Percentiles rank a stretch among this genome's conserved stretches.
Evolutionary conservation across 2,113 vertebrate species (phyloP).

Genomic region (Electrona antarctica): DNA sequence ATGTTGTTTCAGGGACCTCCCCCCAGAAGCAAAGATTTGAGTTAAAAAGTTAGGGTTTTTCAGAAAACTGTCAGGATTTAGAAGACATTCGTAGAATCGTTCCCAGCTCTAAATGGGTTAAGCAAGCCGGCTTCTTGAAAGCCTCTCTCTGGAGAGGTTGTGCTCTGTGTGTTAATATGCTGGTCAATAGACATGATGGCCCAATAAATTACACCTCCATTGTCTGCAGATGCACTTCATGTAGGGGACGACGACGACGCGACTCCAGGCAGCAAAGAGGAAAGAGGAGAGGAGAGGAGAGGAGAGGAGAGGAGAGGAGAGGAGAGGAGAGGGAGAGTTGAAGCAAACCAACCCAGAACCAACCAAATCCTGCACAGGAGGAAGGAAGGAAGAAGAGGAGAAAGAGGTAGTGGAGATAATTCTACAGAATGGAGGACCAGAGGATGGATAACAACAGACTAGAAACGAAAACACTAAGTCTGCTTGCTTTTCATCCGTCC

Average conservation of each 20-base stretch:
- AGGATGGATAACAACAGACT: constrained; percentile 45
- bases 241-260: constrained; percentile 83
- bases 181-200: constrained; percentile 49
- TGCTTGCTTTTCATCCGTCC: constrained; percentile 50
- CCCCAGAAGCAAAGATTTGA: too few relatives aligned
- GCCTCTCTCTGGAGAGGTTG: constrained; percentile 9
- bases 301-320: constrained; percentile 62
- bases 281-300: constrained; percentile 52
- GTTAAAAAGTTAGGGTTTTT: too few relatives aligned
- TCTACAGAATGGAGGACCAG: constrained; percentile 41
- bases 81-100: too few relatives aligned
- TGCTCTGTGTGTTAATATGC: constrained; percentile 49
- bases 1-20: too few relatives aligned
- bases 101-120: too few relatives aligned
- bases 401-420: constrained; percentile 34
- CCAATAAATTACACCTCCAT: constrained; percentile 61
- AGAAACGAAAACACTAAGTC: constrained; percentile 49
- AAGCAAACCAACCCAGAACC: constrained; percentile 71
- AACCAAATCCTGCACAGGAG: constrained; percentile 64
- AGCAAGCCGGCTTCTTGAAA: background rate
- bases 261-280: constrained; percentile 77
- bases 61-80: too few relatives aligned
- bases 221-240: constrained; percentile 92
- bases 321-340: constrained; percentile 46
- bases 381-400: constrained; percentile 54